A percentile compares a stretch with the other conserved stretches of the same genome.
phyloP scores from a whole-genome alignment of 2,797 vertebrate species.

The Phataginus tetradactyla region DNA sequence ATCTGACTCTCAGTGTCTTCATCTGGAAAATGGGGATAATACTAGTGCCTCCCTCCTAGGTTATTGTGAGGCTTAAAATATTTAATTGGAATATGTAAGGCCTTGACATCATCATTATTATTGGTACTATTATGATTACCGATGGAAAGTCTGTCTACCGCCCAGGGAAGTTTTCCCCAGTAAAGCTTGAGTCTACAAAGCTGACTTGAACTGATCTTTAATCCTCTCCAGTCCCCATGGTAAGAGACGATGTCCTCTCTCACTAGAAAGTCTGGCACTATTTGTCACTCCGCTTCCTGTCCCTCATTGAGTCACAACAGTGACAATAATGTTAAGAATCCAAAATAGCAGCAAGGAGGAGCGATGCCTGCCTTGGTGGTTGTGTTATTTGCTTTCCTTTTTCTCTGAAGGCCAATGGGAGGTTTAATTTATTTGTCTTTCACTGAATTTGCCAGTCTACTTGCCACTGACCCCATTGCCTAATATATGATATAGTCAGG shows the following conservation, averaged over 20 bases:
- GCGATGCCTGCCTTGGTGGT: not conserved
- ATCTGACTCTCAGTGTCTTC: not conserved
- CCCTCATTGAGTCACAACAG: not conserved
- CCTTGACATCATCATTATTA: rapidly evolving
- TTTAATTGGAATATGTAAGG: not conserved
- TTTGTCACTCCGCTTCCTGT: not conserved
- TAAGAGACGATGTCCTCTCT: rapidly evolving
- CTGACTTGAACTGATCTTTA: not conserved
- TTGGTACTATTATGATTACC: not conserved
- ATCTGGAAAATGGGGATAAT: not conserved
- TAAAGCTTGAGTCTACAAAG: no score
- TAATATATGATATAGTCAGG: slow-evolving; percentile 2
- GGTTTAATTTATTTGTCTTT: slow-evolving; percentile 55
- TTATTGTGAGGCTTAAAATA: not conserved
- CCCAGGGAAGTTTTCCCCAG: not conserved
- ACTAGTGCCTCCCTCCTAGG: no score
- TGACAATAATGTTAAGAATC: not conserved
- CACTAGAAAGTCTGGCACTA: not conserved
- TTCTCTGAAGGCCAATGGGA: not conserved
- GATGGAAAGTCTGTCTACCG: not conserved
- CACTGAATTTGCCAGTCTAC: slow-evolving; percentile 33
- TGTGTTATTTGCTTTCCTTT: not conserved
- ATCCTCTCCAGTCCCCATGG: not conserved
- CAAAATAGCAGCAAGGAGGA: not conserved
- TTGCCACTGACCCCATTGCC: slow-evolving; percentile 37